phyloP scores from a whole-genome alignment of 2,797 vertebrate species.

The Hydrophis major region DNA sequence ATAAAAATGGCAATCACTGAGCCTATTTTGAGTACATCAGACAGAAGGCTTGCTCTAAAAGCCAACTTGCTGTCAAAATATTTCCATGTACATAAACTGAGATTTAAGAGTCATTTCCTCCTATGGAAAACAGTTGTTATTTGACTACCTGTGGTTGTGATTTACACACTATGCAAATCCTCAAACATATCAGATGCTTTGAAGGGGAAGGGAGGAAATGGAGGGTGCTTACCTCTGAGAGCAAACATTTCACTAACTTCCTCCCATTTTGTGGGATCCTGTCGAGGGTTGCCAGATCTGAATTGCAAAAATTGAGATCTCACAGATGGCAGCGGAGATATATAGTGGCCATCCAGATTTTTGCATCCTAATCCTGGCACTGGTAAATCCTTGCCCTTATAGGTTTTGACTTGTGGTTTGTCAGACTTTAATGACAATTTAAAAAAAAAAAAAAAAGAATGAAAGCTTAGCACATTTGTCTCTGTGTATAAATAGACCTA shows the following conservation, averaged over 20 bases:
- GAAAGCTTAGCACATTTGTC: not conserved
- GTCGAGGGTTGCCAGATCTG: not conserved
- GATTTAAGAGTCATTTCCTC: not conserved
- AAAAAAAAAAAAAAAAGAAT: not conserved
- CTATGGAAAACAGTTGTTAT: slow-evolving; percentile 14
- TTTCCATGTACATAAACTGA: not conserved
- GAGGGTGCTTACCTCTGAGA: not conserved
- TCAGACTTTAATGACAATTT: not conserved
- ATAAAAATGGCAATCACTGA: not conserved
- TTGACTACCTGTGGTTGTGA: not conserved
- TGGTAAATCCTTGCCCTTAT: not conserved
- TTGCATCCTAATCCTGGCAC: not conserved
- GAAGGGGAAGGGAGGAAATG: not conserved
- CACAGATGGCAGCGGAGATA: not conserved
- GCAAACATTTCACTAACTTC: not conserved
- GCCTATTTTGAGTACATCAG: slow-evolving; percentile 3
- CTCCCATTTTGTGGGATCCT: not conserved
- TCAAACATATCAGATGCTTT: not conserved
- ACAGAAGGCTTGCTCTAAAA: not conserved
- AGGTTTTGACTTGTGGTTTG: not conserved
- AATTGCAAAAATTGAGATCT: not conserved
- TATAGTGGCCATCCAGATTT: not conserved
- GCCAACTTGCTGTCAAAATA: not conserved
- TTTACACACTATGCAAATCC: not conserved
- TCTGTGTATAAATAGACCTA: not conserved